These are phyloP conservation scores for Steinernema hermaphroditum DNA, from an alignment of 2,888 invertebrate genomes.

Conservation along the genomic window DNA sequence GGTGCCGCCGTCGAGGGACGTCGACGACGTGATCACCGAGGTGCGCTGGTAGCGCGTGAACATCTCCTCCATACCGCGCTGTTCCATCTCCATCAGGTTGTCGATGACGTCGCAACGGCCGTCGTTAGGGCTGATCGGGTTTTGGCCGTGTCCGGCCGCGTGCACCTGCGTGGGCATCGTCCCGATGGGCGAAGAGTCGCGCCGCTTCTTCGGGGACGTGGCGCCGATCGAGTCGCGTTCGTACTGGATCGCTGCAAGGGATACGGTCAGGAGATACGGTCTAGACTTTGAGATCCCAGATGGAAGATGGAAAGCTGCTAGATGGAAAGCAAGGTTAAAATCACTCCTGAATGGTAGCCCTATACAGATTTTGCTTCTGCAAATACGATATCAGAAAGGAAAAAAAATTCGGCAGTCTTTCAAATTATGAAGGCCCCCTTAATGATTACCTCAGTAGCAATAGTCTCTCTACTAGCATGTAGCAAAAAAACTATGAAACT, in stretches of 20 bases:
- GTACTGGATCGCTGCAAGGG: conserved; percentile 64
- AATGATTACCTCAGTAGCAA: too few relatives aligned
- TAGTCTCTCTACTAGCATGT: too few relatives aligned
- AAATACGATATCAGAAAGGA: too few relatives aligned
- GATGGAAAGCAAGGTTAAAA: too few relatives aligned
- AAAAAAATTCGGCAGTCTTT: too few relatives aligned
- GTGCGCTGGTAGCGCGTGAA: conserved; percentile 52
- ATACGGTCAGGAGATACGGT: too few relatives aligned
- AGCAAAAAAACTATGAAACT: too few relatives aligned
- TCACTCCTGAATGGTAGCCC: too few relatives aligned
- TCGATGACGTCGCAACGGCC: conserved; percentile 54
- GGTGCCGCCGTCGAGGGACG: conserved; percentile 21
- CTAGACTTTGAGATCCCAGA: neutral
- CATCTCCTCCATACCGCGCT: conserved; percentile 52
- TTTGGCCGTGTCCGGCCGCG: neutral
- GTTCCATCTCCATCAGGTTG: conserved; percentile 63
- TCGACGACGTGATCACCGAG: conserved; percentile 43
- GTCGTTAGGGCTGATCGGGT: conserved; percentile 1
- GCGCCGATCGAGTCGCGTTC: conserved; percentile 62
- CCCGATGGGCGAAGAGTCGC: conserved; percentile 41
- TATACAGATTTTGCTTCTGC: too few relatives aligned
- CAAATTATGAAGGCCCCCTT: too few relatives aligned
- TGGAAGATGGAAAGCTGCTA: too few relatives aligned
- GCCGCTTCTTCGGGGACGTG: conserved; percentile 54
- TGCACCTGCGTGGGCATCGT: conserved; percentile 1